Percentiles rank a stretch among this genome's conserved stretches.
phyloP scores from a whole-genome alignment of 2,797 vertebrate genomes.

The Gymnothorax reevesii region DNA sequence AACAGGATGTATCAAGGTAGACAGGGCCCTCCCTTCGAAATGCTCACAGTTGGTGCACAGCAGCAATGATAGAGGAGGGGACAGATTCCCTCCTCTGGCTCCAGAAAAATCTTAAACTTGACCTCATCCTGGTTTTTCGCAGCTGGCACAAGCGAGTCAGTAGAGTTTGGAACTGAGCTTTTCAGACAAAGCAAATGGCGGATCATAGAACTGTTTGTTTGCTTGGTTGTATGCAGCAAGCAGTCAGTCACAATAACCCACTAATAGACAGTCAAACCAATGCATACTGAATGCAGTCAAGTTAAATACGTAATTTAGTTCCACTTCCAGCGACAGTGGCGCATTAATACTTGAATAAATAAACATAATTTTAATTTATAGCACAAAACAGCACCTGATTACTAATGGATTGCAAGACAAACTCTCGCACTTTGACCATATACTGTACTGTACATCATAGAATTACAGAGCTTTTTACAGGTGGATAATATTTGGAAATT shows the following conservation, averaged over 20 bases:
- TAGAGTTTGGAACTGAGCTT: conserved; percentile 38
- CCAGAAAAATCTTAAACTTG: neutral
- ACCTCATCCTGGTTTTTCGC: neutral
- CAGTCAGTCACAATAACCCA: neutral
- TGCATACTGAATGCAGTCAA: conserved; percentile 45
- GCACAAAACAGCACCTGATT: neutral
- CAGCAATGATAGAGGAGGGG: neutral
- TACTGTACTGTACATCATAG: conserved; percentile 50
- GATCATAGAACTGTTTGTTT: neutral
- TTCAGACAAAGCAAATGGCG: neutral
- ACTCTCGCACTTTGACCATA: conserved; percentile 68
- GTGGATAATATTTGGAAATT: neutral
- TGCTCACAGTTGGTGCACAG: neutral
- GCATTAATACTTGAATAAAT: neutral
- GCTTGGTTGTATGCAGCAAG: neutral
- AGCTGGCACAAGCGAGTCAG: neutral
- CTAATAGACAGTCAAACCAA: conserved; percentile 6
- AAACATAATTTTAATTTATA: neutral
- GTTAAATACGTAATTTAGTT: neutral
- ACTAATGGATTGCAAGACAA: conserved; percentile 75
- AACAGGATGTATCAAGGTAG: neutral
- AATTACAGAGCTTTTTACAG: neutral
- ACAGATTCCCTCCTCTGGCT: neutral
- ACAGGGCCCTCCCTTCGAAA: neutral
- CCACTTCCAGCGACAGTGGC: neutral